Conservation (phyloP, 1,140 invertebrate genomes). For the Harlomillsia oculata region DNA sequence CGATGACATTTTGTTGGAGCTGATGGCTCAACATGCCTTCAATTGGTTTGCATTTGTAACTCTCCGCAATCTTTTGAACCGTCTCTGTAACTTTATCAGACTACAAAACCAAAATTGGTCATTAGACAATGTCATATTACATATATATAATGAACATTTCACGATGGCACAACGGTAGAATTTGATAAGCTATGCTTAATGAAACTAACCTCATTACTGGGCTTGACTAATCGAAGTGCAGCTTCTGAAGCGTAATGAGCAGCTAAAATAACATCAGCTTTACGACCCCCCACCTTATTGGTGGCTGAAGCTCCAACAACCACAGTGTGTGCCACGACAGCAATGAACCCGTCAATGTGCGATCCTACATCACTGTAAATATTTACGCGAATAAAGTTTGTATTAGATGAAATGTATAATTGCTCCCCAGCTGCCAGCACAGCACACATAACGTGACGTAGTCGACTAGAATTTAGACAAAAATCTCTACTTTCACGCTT, state of each 20-base stretch:
- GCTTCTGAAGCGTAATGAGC: slow-evolving; percentile 91
- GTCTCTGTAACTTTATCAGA: slow-evolving; percentile 85
- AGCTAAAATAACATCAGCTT: slow-evolving; percentile 90
- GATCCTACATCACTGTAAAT: slow-evolving; percentile 83
- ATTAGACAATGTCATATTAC: no score
- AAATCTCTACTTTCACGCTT: no score
- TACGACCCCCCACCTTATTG: slow-evolving; percentile 67
- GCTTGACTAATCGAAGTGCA: slow-evolving; percentile 81
- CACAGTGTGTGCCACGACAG: slow-evolving; percentile 92
- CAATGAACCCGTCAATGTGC: slow-evolving; percentile 98
- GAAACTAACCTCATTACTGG: slow-evolving; percentile 67
- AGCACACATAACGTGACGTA: no score
- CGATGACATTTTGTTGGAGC: slow-evolving; percentile 89
- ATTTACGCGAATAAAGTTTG: slow-evolving; percentile 12
- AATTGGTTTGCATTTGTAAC: slow-evolving; percentile 92
- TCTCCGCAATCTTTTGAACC: slow-evolving; percentile 84
- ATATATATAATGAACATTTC: neutral
- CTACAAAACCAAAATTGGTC: slow-evolving; percentile 46
- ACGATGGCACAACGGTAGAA: neutral
- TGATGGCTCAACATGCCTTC: slow-evolving; percentile 99
- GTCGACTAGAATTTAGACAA: no score
- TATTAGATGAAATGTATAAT: slow-evolving; percentile 5
- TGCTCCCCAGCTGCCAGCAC: no score
- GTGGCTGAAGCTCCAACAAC: slow-evolving; percentile 68
- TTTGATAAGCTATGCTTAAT: neutral